phyloP scores from a whole-genome alignment of 2,888 invertebrate species.

The Stenodera caucasica region DNA sequence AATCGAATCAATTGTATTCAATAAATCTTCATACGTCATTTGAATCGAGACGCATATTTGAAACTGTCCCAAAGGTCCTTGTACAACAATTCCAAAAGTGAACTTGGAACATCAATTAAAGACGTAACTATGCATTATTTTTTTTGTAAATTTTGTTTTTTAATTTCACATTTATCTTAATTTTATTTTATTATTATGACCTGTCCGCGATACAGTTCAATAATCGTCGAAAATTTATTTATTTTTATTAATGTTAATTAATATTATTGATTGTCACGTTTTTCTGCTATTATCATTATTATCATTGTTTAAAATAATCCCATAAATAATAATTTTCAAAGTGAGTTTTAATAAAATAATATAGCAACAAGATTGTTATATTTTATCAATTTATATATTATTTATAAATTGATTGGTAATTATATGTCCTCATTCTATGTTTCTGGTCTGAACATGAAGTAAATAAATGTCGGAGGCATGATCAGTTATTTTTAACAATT shows the following conservation, averaged over 20 bases:
- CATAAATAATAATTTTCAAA: too few species aligned
- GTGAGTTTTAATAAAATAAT: not conserved
- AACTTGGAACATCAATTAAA: too few species aligned
- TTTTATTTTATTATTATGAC: too few species aligned
- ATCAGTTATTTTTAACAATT: not conserved
- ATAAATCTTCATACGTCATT: not conserved
- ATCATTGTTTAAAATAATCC: too few species aligned
- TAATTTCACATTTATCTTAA: too few species aligned
- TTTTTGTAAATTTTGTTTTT: too few species aligned
- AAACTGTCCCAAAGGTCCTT: not conserved
- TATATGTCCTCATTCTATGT: constrained; percentile 5
- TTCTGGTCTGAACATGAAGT: not conserved
- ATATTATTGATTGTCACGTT: too few species aligned
- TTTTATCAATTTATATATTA: not conserved
- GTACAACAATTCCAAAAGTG: not conserved
- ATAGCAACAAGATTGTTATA: not conserved
- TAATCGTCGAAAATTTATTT: too few species aligned
- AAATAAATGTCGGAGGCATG: not conserved
- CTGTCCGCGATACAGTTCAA: too few species aligned
- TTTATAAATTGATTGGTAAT: constrained; percentile 3
- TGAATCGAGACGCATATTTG: not conserved
- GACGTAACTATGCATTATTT: too few species aligned
- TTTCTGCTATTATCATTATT: too few species aligned
- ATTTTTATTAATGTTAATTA: too few species aligned
- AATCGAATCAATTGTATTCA: not conserved